phyloP scores from a whole-genome alignment of 2,888 invertebrate species.

The Embidobia sp. region DNA sequence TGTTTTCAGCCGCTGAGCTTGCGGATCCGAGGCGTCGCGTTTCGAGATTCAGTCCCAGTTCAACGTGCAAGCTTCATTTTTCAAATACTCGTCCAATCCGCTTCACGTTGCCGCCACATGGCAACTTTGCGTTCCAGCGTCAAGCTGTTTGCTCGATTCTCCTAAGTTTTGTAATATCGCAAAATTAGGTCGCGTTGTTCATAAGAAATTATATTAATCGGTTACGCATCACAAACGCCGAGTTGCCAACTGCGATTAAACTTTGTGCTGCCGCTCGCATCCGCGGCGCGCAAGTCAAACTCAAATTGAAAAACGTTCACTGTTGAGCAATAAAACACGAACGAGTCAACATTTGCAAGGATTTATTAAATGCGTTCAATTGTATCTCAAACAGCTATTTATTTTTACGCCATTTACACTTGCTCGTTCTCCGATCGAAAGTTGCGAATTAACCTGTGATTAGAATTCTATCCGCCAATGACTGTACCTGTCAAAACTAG shows the following conservation, averaged over 20 bases:
- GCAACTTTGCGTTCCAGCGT: neutral
- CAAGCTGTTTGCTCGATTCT: slow-evolving; percentile 4
- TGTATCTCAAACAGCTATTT: no score
- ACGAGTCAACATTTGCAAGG: neutral
- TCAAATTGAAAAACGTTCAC: neutral
- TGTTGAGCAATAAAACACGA: neutral
- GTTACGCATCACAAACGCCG: neutral
- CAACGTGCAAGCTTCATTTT: slow-evolving; percentile 9
- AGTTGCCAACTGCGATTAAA: slow-evolving; percentile 23
- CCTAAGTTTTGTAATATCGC: slow-evolving; percentile 35
- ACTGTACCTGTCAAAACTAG: no score
- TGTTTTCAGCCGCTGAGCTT: no score
- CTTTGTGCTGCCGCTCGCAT: slow-evolving; percentile 20
- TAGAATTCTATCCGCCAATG: no score
- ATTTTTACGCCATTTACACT: no score
- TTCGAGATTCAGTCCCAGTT: slow-evolving; percentile 1
- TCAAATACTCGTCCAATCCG: slow-evolving; percentile 33
- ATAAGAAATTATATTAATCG: slow-evolving; percentile 19
- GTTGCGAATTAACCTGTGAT: neutral
- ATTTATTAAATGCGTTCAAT: no score
- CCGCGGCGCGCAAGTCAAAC: neutral
- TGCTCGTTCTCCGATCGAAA: no score
- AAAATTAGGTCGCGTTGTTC: slow-evolving; percentile 11
- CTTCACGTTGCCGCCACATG: slow-evolving; percentile 29
- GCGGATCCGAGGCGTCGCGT: no score